phyloP scores from a whole-genome alignment of 2,797 vertebrate species.

The Ceyx erithaca region DNA sequence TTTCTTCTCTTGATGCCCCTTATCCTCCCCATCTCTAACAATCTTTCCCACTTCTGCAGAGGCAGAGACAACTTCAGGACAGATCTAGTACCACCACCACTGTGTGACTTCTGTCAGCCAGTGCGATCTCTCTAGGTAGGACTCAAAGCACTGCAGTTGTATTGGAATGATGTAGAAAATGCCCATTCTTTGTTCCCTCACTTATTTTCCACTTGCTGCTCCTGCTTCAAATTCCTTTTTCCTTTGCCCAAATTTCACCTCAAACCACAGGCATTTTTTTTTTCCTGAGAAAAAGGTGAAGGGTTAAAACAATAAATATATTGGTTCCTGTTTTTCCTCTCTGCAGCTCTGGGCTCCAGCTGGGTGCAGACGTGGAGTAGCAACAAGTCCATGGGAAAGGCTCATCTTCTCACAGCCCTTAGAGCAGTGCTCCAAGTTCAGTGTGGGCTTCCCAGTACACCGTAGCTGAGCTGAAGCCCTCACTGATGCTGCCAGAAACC shows the following conservation, averaged over 20 bases:
- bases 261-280: neutral
- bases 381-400: conserved; percentile 59
- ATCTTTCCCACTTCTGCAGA: neutral
- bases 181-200: neutral
- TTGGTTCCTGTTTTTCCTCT: conserved; percentile 56
- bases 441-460: conserved; percentile 3
- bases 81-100: neutral
- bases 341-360: conserved; percentile 50
- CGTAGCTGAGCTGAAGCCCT: neutral
- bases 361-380: conserved; percentile 39
- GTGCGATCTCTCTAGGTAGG: neutral
- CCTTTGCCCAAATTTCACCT: conserved; percentile 9
- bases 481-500: neutral
- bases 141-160: neutral
- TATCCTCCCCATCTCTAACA: neutral
- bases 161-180: neutral
- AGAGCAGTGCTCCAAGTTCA: neutral
- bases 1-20: neutral
- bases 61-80: neutral
- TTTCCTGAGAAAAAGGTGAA: neutral
- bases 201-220: neutral
- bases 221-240: neutral
- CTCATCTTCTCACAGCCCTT: conserved; percentile 54
- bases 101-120: neutral
- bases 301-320: conserved; percentile 63